phyloP scores from a whole-genome alignment of 2,888 invertebrate species.

The Heteromurus nitidus region DNA sequence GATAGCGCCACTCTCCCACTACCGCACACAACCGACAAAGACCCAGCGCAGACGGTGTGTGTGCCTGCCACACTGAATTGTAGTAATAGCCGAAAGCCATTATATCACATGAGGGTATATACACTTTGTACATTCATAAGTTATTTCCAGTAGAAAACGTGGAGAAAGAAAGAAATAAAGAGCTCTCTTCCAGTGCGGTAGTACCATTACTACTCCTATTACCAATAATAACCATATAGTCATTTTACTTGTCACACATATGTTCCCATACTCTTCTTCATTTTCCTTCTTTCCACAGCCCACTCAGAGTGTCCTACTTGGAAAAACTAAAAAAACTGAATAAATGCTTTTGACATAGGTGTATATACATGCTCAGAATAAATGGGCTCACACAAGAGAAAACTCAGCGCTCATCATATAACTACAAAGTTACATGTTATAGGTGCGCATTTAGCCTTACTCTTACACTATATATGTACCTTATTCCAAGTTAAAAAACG shows the following conservation, averaged over 20 bases:
- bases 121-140: background rate
- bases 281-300: slow-evolving; percentile 16
- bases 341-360: background rate
- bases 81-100: slow-evolving; percentile 14
- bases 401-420: slow-evolving; percentile 20
- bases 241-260: slow-evolving; percentile 52
- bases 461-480: slow-evolving; percentile 6
- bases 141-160: background rate
- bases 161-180: slow-evolving; percentile 7
- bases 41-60: background rate
- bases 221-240: slow-evolving; percentile 31
- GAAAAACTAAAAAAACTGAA: background rate
- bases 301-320: slow-evolving; percentile 39
- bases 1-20: background rate
- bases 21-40: background rate
- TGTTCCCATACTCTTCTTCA: slow-evolving; percentile 27
- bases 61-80: slow-evolving; percentile 3
- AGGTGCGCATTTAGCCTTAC: too few relatives aligned
- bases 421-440: too few relatives aligned
- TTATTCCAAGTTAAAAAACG: slow-evolving; percentile 6
- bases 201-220: slow-evolving; percentile 16
- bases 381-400: background rate
- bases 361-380: background rate
- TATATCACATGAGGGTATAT: background rate
- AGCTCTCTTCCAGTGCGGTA: background rate